Evolutionary conservation across 2,797 vertebrate species (phyloP).

Genomic region (Tenualosa thibaudeaui): DNA sequence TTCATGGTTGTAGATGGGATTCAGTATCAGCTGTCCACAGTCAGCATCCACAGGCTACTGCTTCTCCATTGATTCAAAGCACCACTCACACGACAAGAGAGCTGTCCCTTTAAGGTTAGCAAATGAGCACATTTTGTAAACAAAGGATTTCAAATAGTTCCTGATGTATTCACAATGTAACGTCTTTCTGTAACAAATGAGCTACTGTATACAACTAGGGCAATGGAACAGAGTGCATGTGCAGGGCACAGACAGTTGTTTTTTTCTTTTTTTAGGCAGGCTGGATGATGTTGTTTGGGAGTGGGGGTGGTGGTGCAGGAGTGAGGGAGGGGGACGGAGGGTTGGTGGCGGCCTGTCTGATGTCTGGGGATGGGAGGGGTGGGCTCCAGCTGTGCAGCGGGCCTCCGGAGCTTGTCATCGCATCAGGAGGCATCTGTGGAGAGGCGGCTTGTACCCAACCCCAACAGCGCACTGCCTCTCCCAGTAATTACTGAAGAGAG

Average conservation of each 20-base stretch:
- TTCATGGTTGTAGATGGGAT: background rate
- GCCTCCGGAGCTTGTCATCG: conserved; percentile 71
- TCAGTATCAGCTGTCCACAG: background rate
- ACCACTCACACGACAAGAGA: background rate
- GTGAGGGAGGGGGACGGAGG: background rate
- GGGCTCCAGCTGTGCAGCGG: conserved; percentile 69
- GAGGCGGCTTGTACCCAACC: conserved; percentile 58
- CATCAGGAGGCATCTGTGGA: conserved; percentile 64
- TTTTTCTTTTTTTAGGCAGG: conserved; percentile 54
- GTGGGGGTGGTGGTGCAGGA: conserved; percentile 47
- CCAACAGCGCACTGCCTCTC: conserved; percentile 46
- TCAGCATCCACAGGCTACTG: background rate
- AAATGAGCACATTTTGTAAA: conserved; percentile 15
- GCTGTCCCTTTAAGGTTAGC: conserved; percentile 9
- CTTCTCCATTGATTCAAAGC: background rate
- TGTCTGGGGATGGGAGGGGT: conserved; percentile 51
- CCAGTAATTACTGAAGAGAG: conserved; percentile 46
- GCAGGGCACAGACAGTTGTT: conserved; percentile 53
- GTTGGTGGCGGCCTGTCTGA: conserved; percentile 55
- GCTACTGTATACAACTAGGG: conserved; percentile 24
- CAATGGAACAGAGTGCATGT: conserved; percentile 30
- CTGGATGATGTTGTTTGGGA: conserved; percentile 26
- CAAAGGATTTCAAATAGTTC: conserved; percentile 22
- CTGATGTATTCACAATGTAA: conserved; percentile 19
- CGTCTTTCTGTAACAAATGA: conserved; percentile 12